Percentiles rank a stretch among this genome's conserved stretches.
Evolutionary conservation across 2,113 vertebrate species (phyloP).

Genomic region (Gobio gobio): DNA sequence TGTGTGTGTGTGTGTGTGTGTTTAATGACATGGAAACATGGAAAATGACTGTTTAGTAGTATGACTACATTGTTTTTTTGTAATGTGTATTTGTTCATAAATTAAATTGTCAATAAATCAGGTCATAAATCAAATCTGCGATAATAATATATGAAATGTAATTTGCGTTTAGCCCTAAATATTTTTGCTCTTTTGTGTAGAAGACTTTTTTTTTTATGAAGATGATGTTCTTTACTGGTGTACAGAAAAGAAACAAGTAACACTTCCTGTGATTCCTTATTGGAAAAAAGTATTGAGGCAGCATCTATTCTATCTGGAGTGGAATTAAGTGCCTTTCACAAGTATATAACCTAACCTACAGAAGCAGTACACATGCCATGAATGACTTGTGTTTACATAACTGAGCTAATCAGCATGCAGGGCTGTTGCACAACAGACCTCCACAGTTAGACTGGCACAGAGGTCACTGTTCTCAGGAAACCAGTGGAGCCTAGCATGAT

Average conservation of each 20-base stretch:
- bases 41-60: too few species aligned
- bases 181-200: neutral
- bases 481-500: constrained; percentile 4
- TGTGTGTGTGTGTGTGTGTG: too few species aligned
- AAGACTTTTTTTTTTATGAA: neutral
- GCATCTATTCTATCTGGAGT: neutral
- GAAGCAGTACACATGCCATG: constrained; percentile 1
- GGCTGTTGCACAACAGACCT: constrained; percentile 37
- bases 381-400: constrained; percentile 51
- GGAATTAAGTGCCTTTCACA: constrained; percentile 18
- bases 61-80: too few species aligned
- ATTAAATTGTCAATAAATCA: neutral
- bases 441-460: constrained; percentile 27
- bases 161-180: neutral
- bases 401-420: constrained; percentile 49
- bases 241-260: neutral
- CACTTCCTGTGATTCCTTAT: neutral
- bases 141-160: neutral
- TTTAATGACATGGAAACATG: neutral
- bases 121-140: neutral
- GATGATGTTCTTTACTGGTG: neutral
- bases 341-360: constrained; percentile 13
- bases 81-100: too few species aligned
- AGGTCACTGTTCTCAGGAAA: constrained; percentile 15
- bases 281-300: neutral